Evolutionary conservation across 2,797 vertebrate species (phyloP), one percentile per base, ranked within the genome.

Genomic region (Alectoris magna): DNA sequence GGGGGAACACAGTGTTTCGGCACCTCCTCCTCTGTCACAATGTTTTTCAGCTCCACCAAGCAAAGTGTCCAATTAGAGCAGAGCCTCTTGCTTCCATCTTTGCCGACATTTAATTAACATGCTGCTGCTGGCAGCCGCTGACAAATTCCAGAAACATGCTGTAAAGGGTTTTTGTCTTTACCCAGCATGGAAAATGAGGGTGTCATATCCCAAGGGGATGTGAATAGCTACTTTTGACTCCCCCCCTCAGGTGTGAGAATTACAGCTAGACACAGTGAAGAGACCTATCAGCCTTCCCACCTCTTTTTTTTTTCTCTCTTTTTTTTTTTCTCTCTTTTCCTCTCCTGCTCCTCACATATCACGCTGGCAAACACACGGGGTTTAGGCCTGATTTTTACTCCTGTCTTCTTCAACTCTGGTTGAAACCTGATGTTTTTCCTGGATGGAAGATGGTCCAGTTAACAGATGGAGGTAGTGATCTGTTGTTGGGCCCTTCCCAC

Each of bases 61-160:
- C 97, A 96, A 98, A 98, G 96, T 97, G 97, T 97, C 98, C 98
- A 98, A 98, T 98, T 98, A 98, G 97, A 98, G 97, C 96, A 71
- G 71, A 96, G 96, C 93, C 96, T 97, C 97, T 96, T 89, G 96
- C 97, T 97, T 97, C 97, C 97, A 97, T 98, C 97, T 98, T 97
- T 97, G 97, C 97, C 94, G 94, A 97, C 96, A 96, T 97, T 98
- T 98, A 98, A 98, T 98, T 98, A 98, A 98, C 97, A 97, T 94
- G 97, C 97, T 97, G 96, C 96, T 97, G 96, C 96, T 97, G 97
- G 97, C 97, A 98, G 97, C 97, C 91, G 90, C 96, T 97, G 97
- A 97, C 97, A 97, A 97, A 97, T 97, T 97, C 97, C 97, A 97
- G 97, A 97, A 97, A 97, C 96, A 96, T 96, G 96, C 97, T 97